Conservation (phyloP, 1,140 invertebrate species). For the Heliconius hewitsoni region DNA sequence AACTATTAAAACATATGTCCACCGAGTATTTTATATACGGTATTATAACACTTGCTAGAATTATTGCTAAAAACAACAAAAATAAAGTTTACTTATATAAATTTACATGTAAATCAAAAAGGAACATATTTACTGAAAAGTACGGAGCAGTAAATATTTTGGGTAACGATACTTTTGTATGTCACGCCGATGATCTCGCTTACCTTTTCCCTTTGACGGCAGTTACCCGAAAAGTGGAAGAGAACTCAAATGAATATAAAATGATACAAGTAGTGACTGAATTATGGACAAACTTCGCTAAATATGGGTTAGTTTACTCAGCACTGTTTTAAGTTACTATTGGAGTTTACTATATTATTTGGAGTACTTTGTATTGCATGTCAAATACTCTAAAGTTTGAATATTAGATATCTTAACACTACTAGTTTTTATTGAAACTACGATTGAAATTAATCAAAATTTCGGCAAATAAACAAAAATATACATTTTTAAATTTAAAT, state of each 20-base stretch:
- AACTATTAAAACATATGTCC: background rate
- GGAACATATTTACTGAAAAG: slow-evolving; percentile 22
- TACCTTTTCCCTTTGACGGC: slow-evolving; percentile 17
- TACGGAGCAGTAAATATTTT: slow-evolving; percentile 1
- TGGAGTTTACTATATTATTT: too few relatives aligned
- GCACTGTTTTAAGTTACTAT: too few relatives aligned
- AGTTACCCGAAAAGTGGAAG: background rate
- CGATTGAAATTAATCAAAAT: too few relatives aligned
- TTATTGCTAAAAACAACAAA: background rate
- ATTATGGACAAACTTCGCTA: slow-evolving; percentile 17
- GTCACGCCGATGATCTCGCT: slow-evolving; percentile 20
- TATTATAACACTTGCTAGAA: background rate
- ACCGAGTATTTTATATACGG: slow-evolving; percentile 1
- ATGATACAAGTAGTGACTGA: slow-evolving; percentile 15
- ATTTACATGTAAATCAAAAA: slow-evolving; percentile 21
- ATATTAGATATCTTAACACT: too few relatives aligned
- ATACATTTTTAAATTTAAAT: too few relatives aligned
- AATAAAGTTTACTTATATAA: slow-evolving; percentile 19
- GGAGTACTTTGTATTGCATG: too few relatives aligned
- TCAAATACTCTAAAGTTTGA: too few relatives aligned
- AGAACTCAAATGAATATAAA: slow-evolving; percentile 19
- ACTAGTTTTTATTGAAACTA: too few relatives aligned
- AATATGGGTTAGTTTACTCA: slow-evolving; percentile 63
- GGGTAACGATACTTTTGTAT: slow-evolving; percentile 15
- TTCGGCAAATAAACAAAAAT: too few relatives aligned